These are phyloP conservation scores for Desmophyllum pertusum DNA, from an alignment of 92 coral and sea anemone species.

Conservation along the genomic window DNA sequence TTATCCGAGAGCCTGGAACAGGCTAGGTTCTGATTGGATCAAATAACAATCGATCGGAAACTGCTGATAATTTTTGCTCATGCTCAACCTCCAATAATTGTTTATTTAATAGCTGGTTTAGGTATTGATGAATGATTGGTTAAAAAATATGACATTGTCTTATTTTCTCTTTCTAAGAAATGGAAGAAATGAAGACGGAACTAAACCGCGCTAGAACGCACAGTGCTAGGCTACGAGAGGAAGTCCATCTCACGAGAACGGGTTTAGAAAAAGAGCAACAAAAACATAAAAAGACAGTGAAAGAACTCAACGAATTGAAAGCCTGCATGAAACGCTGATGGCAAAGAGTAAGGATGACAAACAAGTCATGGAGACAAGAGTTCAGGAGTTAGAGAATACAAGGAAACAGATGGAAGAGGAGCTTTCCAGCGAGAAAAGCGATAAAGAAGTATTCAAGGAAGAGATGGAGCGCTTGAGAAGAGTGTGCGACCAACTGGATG, in stretches of 20 bases:
- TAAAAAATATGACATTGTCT: not conserved
- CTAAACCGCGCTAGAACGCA: constrained; percentile 60
- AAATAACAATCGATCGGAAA: too few species aligned
- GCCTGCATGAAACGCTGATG: constrained; percentile 62
- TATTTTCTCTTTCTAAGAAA: constrained; percentile 50
- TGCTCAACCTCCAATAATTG: too few species aligned
- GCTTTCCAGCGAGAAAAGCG: not conserved
- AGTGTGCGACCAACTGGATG: constrained; percentile 27
- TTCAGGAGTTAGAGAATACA: not conserved
- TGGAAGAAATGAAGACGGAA: constrained; percentile 73
- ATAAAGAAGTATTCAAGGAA: not conserved
- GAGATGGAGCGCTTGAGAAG: constrained; percentile 9
- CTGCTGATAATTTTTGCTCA: too few species aligned
- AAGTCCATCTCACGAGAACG: constrained; percentile 6
- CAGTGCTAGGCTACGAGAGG: constrained; percentile 21
- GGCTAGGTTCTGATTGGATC: too few species aligned
- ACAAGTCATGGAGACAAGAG: not conserved
- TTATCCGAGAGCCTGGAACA: too few species aligned
- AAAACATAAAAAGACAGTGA: constrained; percentile 51
- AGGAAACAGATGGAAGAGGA: not conserved
- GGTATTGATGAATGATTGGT: too few species aligned
- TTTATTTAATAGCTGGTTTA: too few species aligned
- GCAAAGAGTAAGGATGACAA: constrained; percentile 57
- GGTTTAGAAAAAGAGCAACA: constrained; percentile 53
- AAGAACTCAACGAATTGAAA: constrained; percentile 76